phyloP scores from a whole-genome alignment of 2,113 vertebrate species.

The Numenius arquata region DNA sequence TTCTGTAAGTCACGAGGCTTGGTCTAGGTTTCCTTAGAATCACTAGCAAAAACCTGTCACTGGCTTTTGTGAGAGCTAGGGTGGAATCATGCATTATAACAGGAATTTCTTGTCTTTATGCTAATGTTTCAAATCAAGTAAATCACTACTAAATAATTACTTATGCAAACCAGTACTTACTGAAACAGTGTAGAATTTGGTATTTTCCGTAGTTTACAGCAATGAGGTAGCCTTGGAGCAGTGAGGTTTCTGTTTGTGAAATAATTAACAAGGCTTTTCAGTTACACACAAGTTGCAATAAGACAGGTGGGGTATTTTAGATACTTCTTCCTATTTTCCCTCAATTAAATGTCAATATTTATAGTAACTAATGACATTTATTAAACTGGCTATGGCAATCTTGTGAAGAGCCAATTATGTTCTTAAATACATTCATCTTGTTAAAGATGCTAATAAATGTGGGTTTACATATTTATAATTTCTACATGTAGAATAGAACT shows the following conservation, averaged over 20 bases:
- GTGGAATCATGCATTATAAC: not conserved
- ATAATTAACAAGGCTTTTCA: not conserved
- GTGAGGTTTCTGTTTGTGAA: not conserved
- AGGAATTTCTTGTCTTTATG: not conserved
- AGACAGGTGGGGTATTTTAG: not conserved
- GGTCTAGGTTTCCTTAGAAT: not conserved
- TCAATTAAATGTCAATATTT: constrained; percentile 37
- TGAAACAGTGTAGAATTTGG: not conserved
- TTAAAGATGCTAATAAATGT: not conserved
- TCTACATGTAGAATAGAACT: not conserved
- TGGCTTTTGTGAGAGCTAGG: not conserved
- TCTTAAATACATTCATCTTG: not conserved
- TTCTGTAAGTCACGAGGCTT: not conserved
- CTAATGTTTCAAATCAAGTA: not conserved
- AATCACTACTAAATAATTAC: not conserved
- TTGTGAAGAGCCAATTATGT: not conserved
- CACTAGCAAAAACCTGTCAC: not conserved
- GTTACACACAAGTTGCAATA: not conserved
- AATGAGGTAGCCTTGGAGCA: not conserved
- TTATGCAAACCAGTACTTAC: not conserved
- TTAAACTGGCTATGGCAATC: not conserved
- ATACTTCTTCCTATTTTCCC: not conserved
- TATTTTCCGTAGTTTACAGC: not conserved
- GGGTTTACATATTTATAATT: not conserved
- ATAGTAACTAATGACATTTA: not conserved